Conservation (phyloP, 2,888 invertebrate genomes). For the Phortica okadai region DNA sequence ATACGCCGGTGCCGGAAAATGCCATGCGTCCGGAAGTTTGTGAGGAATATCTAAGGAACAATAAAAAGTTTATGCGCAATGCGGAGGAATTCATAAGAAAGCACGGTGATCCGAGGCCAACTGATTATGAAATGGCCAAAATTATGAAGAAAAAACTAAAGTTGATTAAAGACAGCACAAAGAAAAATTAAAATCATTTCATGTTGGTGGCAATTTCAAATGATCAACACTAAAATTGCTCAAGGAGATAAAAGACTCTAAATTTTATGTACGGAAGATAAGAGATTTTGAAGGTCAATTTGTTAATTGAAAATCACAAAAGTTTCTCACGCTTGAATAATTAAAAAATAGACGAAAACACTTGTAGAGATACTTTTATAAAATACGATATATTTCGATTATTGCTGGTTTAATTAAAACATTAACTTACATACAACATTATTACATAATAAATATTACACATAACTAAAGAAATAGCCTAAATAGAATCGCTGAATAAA, state of each 20-base stretch:
- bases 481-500: slow-evolving; percentile 14
- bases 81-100: slow-evolving; percentile 99
- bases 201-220: not conserved
- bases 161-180: not conserved
- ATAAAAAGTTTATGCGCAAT: slow-evolving; percentile 96
- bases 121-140: slow-evolving; percentile 77
- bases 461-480: not conserved
- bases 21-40: slow-evolving; percentile 96
- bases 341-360: not conserved
- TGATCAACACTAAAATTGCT: too few relatives aligned
- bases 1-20: slow-evolving; percentile 99
- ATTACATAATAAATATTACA: slow-evolving; percentile 64
- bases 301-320: too few relatives aligned
- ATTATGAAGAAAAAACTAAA: slow-evolving; percentile 45
- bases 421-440: slow-evolving; percentile 62
- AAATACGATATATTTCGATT: not conserved
- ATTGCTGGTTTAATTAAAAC: not conserved
- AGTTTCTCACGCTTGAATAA: too few relatives aligned
- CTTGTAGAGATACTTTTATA: not conserved
- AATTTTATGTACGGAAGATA: too few relatives aligned
- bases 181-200: not conserved
- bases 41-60: slow-evolving; percentile 96
- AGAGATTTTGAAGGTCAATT: too few relatives aligned
- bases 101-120: slow-evolving; percentile 95
- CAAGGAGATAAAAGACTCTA: too few relatives aligned